Conservation (phyloP, 2,797 vertebrate species). For the Artibeus jamaicensis region DNA sequence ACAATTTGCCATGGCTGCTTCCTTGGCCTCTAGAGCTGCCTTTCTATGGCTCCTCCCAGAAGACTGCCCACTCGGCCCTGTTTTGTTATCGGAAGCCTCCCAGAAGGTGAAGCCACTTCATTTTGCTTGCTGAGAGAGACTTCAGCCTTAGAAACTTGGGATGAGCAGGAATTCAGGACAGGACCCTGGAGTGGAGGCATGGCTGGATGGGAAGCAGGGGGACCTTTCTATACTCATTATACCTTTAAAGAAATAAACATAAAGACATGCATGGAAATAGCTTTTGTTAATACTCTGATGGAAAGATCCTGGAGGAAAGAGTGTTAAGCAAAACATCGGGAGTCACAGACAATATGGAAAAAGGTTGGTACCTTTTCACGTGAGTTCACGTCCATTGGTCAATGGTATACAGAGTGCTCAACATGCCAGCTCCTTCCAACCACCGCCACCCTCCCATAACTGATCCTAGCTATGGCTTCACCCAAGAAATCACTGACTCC, state of each 20-base stretch:
- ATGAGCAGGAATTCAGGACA: background rate
- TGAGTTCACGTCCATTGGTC: background rate
- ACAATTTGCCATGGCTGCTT: background rate
- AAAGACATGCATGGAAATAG: background rate
- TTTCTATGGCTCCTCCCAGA: background rate
- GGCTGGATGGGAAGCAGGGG: background rate
- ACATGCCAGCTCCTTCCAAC: background rate
- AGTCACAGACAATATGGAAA: background rate
- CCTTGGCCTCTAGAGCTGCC: background rate
- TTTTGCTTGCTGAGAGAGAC: background rate
- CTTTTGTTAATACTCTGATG: background rate
- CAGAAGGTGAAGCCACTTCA: background rate
- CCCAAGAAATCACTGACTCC: background rate
- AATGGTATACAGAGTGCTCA: rapidly evolving
- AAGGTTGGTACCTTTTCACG: background rate
- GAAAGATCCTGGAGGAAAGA: background rate
- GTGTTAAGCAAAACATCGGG: background rate
- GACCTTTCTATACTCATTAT: background rate
- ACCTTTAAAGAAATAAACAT: background rate
- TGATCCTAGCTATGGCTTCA: background rate
- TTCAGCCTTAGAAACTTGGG: background rate
- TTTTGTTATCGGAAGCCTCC: background rate
- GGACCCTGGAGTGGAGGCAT: background rate
- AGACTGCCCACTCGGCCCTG: background rate
- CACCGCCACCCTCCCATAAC: too few relatives aligned